Evolutionary conservation across 1,140 invertebrate species (phyloP).

Genomic region (Sogatella furcifera): DNA sequence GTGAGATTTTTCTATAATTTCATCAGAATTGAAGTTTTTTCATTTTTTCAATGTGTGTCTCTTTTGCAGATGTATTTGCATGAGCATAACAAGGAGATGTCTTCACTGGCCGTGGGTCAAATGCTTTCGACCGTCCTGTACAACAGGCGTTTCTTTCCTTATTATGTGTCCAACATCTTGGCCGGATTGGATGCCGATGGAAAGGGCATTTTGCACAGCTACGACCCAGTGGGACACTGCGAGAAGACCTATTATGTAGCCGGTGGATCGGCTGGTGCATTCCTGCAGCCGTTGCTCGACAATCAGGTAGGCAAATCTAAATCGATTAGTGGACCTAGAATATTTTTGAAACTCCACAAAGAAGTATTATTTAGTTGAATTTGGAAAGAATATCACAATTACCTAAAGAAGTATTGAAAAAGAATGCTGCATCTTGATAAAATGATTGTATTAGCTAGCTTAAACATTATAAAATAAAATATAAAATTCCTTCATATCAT

Average conservation of each 20-base stretch:
- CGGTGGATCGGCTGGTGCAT: constrained; percentile 68
- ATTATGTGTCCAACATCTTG: constrained; percentile 91
- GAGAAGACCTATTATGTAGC: constrained; percentile 70
- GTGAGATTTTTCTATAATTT: too few species aligned
- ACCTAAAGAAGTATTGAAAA: too few species aligned
- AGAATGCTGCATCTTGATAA: too few species aligned
- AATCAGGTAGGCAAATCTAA: constrained; percentile 51
- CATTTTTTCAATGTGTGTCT: not conserved
- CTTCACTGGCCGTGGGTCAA: constrained; percentile 83
- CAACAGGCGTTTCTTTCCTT: constrained; percentile 96
- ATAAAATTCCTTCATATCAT: too few species aligned
- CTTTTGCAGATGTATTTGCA: constrained; percentile 80
- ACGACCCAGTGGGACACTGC: constrained; percentile 93
- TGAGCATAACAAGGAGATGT: constrained; percentile 90
- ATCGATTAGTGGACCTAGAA: too few species aligned
- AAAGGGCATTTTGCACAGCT: constrained; percentile 89
- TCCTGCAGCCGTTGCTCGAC: constrained; percentile 76
- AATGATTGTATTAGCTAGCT: too few species aligned
- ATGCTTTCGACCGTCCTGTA: constrained; percentile 95
- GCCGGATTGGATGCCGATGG: constrained; percentile 80
- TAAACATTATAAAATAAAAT: too few species aligned
- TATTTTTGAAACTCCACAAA: too few species aligned
- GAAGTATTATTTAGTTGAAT: too few species aligned
- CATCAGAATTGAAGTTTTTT: not conserved
- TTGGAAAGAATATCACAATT: too few species aligned